Conservation (phyloP, 2,797 vertebrate species). For the Pseudotriccus pelzelni region DNA sequence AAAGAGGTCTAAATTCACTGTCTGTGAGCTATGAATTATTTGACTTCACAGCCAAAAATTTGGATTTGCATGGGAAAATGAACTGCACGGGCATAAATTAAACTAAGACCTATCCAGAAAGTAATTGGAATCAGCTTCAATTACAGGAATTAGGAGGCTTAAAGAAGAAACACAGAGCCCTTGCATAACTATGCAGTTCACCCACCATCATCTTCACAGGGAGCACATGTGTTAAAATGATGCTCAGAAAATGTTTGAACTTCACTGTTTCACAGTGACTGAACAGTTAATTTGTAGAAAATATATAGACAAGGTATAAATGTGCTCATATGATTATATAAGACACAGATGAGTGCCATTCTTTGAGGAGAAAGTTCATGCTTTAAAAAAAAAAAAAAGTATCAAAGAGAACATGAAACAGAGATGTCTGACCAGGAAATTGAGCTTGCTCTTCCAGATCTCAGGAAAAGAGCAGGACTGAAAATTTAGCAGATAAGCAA, state of each 20-base stretch:
- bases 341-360: background rate
- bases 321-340: background rate
- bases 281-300: background rate
- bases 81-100: background rate
- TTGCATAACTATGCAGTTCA: background rate
- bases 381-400: background rate
- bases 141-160: background rate
- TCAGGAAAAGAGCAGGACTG: background rate
- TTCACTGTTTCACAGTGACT: background rate
- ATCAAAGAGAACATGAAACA: background rate
- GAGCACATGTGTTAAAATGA: background rate
- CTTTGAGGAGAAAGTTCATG: background rate
- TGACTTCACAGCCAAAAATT: background rate
- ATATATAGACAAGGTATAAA: background rate
- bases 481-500: background rate
- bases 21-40: background rate
- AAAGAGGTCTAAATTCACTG: background rate
- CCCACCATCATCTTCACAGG: background rate
- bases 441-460: background rate
- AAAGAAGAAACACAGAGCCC: background rate
- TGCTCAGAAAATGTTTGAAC: background rate
- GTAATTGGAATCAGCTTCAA: background rate
- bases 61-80: slow-evolving; percentile 15
- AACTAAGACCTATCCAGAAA: background rate
- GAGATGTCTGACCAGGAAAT: background rate